Evolutionary conservation across 2,113 vertebrate species (phyloP).

Genomic region (Silurus asotus): DNA sequence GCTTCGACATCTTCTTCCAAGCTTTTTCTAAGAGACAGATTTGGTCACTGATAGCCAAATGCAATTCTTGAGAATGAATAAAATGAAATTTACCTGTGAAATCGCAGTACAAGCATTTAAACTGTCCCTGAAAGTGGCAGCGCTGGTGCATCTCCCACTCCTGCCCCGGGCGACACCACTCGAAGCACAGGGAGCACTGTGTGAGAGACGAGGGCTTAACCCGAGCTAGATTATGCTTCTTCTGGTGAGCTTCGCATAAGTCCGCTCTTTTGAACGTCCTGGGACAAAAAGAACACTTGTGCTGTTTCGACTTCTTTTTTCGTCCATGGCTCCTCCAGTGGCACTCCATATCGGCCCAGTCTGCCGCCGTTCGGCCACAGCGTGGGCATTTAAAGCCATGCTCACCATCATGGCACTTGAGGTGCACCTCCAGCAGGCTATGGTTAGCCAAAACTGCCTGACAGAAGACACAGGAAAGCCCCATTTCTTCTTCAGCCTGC

Average conservation of each 20-base stretch:
- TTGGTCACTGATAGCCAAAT: not conserved
- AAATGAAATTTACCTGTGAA: conserved; percentile 56
- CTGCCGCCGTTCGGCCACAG: conserved; percentile 53
- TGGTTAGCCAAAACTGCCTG: not conserved
- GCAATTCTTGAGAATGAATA: no score
- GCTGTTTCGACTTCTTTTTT: conserved; percentile 38
- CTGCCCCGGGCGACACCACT: conserved; percentile 47
- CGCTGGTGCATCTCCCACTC: conserved; percentile 48
- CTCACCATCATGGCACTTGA: conserved; percentile 40
- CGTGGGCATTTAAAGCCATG: conserved; percentile 54
- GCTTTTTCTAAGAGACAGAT: conserved; percentile 48
- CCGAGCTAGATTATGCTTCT: conserved; percentile 27
- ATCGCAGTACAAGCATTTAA: conserved; percentile 48
- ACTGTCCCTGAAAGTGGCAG: conserved; percentile 41
- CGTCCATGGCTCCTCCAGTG: conserved; percentile 56
- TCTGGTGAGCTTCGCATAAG: conserved; percentile 47
- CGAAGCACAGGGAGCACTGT: conserved; percentile 38
- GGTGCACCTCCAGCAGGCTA: conserved; percentile 50
- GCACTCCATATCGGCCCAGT: conserved; percentile 64
- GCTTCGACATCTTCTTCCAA: conserved; percentile 57
- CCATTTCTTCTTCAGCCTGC: conserved; percentile 24
- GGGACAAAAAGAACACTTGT: conserved; percentile 44
- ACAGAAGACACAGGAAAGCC: conserved; percentile 33
- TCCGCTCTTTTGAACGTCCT: conserved; percentile 50
- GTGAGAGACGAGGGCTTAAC: conserved; percentile 7